Evolutionary conservation across 2,888 invertebrate genomes (phyloP).

Genomic region (Galerucella nymphaeae): DNA sequence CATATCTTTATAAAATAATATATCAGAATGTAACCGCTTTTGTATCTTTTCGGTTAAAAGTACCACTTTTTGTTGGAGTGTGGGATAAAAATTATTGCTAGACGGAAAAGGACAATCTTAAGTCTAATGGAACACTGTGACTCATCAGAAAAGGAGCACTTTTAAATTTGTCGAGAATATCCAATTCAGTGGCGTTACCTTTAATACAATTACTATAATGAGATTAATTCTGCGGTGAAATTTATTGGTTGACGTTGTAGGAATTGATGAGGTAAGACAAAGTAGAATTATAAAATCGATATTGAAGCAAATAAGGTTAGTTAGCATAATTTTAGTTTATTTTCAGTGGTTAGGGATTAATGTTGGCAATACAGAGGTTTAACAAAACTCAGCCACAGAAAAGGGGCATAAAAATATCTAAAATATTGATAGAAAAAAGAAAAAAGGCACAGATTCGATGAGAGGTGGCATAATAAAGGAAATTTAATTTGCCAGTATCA

Average conservation of each 20-base stretch:
- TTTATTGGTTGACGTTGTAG: conserved; percentile 3
- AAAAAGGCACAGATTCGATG: too few relatives aligned
- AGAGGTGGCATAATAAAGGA: too few relatives aligned
- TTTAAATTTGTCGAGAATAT: not conserved
- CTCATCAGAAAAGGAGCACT: conserved; percentile 8
- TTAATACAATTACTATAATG: not conserved
- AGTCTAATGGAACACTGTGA: conserved; percentile 1
- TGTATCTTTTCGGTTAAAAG: conserved; percentile 1
- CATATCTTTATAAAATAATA: not conserved
- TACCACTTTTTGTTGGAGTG: conserved; percentile 7
- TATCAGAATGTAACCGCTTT: not conserved
- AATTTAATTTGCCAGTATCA: too few relatives aligned
- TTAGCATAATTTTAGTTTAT: not conserved
- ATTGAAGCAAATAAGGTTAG: not conserved
- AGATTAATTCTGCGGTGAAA: conserved; percentile 1
- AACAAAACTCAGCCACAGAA: too few relatives aligned
- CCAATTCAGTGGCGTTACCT: conserved; percentile 9
- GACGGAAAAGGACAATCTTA: conserved; percentile 13
- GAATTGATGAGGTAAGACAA: conserved; percentile 4
- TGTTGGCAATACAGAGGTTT: not conserved
- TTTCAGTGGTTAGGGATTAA: not conserved
- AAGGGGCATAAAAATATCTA: too few relatives aligned
- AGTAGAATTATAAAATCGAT: conserved; percentile 3
- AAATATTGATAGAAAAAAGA: too few relatives aligned
- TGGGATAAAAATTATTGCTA: conserved; percentile 7